Percentiles rank a stretch among this genome's conserved stretches.
These are phyloP conservation scores for Tholera decimalis DNA, from an alignment of 2,888 invertebrate species.

Conservation along the genomic window DNA sequence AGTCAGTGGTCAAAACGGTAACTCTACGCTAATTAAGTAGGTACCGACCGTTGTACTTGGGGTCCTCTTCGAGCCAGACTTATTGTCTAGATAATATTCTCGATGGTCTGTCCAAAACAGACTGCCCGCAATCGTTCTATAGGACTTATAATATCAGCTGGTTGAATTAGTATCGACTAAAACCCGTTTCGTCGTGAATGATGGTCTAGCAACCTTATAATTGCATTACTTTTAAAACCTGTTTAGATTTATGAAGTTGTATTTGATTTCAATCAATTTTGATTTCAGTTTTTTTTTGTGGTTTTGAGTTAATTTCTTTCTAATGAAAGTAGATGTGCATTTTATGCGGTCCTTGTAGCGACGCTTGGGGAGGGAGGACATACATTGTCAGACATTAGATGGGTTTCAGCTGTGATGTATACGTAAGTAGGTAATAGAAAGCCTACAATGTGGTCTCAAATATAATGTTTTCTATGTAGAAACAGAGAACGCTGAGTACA, in stretches of 20 bases:
- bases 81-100: slow-evolving; percentile 12
- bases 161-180: slow-evolving; percentile 10
- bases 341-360: too few relatives aligned
- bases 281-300: background rate
- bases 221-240: slow-evolving; percentile 37
- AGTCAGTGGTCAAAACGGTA: too few relatives aligned
- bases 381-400: too few relatives aligned
- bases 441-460: background rate
- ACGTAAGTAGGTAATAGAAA: background rate
- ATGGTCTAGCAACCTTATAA: slow-evolving; percentile 28
- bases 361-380: too few relatives aligned
- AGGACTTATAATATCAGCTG: slow-evolving; percentile 28
- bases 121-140: slow-evolving; percentile 5
- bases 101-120: slow-evolving; percentile 5
- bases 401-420: background rate
- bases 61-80: background rate
- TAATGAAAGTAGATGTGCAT: background rate
- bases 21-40: too few relatives aligned
- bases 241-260: slow-evolving; percentile 9
- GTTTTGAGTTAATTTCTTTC: background rate
- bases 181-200: slow-evolving; percentile 27
- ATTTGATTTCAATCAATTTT: slow-evolving; percentile 20
- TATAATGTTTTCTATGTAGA: background rate
- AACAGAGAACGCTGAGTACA: background rate
- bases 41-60: too few relatives aligned